Evolutionary conservation across 2,113 vertebrate genomes (phyloP), one percentile per base, ranked within the genome.

Genomic region (Craseonycteris thonglongyai): DNA sequence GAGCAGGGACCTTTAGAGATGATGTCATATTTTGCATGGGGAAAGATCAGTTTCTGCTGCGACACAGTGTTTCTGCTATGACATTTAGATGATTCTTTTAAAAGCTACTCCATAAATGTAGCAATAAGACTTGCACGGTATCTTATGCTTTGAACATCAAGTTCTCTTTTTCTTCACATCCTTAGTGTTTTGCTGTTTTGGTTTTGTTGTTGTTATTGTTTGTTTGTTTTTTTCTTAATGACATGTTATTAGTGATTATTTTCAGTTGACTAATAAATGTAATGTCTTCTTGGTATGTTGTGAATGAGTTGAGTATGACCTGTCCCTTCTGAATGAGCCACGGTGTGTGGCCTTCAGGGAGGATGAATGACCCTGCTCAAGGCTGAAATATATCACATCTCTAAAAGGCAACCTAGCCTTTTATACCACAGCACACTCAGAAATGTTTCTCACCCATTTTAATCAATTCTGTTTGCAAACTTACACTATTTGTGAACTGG

Each of bases 21-120:
- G 26, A 94, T 26, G 45, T 59, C 89, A 90, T 30, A 40, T 45
- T 93, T 92, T 83, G 35, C 79, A 72, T 3, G 12, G 58, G 12
- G 38, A 95, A 94, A 96, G 61, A 63, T n/a, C 76, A 47, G 6
- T 88, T 79, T 91, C 83, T 92, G 51, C 83, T 51, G 59, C 49
- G 58, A 81, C 42, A 78, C 10, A 79, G 21, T 74, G 12, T 54
- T 91, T 86, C 38, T 86, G 69, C 24, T 33, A 21, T 95, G 84
- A 94, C 86, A 94, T 93, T 93, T 86, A 74, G 82, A 89, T 28
- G 30, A 84, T 21, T 95, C 92, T 79, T 93, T 79, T 9, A n/a
- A 69, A 83, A 95, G 49, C 74, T 89, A 56, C 75, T 63, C 40
- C 33, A 66, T 91, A 82, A 66, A 93, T 93, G 91, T 87, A 91